phyloP scores from a whole-genome alignment of 2,888 invertebrate species.

The Idaea straminata region DNA sequence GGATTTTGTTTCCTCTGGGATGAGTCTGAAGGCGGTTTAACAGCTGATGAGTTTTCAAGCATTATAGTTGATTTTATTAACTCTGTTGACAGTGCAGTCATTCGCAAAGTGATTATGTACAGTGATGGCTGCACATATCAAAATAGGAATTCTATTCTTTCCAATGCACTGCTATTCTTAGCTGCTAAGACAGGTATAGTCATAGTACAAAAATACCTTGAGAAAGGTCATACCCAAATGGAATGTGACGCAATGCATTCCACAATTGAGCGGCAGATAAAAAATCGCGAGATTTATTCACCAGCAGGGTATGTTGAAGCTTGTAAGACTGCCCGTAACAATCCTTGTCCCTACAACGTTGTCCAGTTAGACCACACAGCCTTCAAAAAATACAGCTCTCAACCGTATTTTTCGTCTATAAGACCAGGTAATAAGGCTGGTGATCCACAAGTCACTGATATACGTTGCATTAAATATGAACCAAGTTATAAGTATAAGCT shows the following conservation, averaged over 20 bases:
- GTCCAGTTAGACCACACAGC: conserved; percentile 17
- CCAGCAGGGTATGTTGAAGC: conserved; percentile 22
- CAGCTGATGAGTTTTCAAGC: conserved; percentile 20
- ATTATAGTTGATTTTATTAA: conserved; percentile 19
- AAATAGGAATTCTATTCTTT: conserved; percentile 15
- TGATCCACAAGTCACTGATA: conserved; percentile 19
- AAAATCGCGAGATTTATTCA: conserved; percentile 26
- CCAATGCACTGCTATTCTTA: conserved; percentile 9
- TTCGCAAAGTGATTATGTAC: conserved; percentile 18
- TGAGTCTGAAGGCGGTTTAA: conserved; percentile 19
- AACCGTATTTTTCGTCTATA: conserved; percentile 18
- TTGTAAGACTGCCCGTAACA: conserved; percentile 21
- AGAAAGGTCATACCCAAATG: conserved; percentile 14
- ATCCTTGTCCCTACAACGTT: conserved; percentile 20
- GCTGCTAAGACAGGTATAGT: conserved; percentile 8
- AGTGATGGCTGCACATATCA: no score
- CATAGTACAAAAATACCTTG: conserved; percentile 9
- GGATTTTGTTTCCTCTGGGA: conserved; percentile 18
- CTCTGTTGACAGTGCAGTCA: conserved; percentile 16
- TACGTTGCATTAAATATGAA: conserved; percentile 16
- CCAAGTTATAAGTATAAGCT: conserved; percentile 3
- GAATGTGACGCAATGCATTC: conserved; percentile 12
- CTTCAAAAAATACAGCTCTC: conserved; percentile 16
- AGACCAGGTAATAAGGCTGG: conserved; percentile 17
- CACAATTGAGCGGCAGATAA: conserved; percentile 23